phyloP scores from a whole-genome alignment of 2,888 invertebrate species.

The Biston stratarius region DNA sequence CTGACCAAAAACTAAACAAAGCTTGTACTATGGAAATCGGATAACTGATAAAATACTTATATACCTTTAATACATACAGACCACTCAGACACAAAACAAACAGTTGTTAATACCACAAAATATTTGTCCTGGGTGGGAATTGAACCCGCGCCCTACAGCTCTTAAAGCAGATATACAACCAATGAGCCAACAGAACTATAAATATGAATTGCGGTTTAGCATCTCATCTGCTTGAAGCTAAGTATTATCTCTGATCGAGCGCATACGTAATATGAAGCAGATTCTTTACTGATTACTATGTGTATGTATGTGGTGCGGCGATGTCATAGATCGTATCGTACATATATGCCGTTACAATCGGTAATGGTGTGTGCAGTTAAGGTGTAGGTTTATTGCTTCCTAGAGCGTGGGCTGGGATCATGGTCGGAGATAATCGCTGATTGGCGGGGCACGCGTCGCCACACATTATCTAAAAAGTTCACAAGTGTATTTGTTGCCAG shows the following conservation, averaged over 20 bases:
- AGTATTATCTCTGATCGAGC: conserved; percentile 10
- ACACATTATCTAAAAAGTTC: conserved; percentile 36
- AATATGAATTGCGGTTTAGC: background rate
- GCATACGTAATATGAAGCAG: conserved; percentile 8
- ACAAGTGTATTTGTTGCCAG: conserved; percentile 14
- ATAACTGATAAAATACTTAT: no score
- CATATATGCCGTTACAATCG: conserved; percentile 79
- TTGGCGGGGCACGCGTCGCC: conserved; percentile 73
- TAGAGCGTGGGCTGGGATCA: conserved; percentile 76
- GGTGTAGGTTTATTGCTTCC: conserved; percentile 85
- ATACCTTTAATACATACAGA: no score
- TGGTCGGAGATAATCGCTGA: conserved; percentile 81
- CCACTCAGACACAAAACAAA: no score
- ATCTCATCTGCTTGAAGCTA: conserved; percentile 7
- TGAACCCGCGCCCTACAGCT: no score
- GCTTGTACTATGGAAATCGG: no score
- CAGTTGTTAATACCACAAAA: no score
- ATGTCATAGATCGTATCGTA: conserved; percentile 74
- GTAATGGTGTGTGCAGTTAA: conserved; percentile 84
- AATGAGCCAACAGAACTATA: background rate
- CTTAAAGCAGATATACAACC: no score
- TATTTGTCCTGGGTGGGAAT: no score
- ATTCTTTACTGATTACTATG: conserved; percentile 29
- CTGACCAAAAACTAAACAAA: no score
- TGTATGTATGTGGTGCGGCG: conserved; percentile 31